Evolutionary conservation across 2,797 vertebrate species (phyloP), one percentile per base, ranked within the genome.

Genomic region (Potorous gilbertii): DNA sequence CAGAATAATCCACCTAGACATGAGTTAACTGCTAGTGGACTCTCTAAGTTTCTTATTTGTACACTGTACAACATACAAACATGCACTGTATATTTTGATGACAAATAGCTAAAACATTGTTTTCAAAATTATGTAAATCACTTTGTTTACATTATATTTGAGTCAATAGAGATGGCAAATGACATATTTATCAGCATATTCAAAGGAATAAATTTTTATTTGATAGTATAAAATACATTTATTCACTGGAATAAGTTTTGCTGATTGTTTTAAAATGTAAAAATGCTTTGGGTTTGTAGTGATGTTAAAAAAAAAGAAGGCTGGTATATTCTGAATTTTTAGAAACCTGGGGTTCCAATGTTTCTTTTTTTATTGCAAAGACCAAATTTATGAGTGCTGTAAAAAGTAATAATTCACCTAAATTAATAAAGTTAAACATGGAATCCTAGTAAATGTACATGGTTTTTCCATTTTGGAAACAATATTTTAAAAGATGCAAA

Each of bases 401-500:
- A n/a, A 28, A 96, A 66, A 55, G 90, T 91, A 92, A 92, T 95
- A 94, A 95, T 87, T 92, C 66, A 91, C 8, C 91, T 74, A 96
- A 56, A 29, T 93, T 13, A 96, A 55, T 94, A 55, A 54, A 54
- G 52, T 87, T 94, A 21, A n/a, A 96, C 93, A 81, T 91, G 87
- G 54, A 94, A 50, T 96, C 95, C 55, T 93, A 1, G 40, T 87
- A 50, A 27, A 87, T 27, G 40, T 50, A 46, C 74, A 46, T 87
- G 40, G 2, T 87, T 87, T 87, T 87, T 57, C 74, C 21, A 6
- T 2, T 50, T 87, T 87, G 21, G 40, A 27, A 87, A 50, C 74
- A 87, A 50, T 94, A 31, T 97, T 97, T 96, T 57, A 34, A 94
- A 93, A 91, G 34, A 8, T 96, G 55, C 18, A 66, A 1, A 92